A percentile compares a stretch with the other conserved stretches of the same genome.
phyloP scores from a whole-genome alignment of 1,140 invertebrate genomes.

The Neocloeon triangulifer region DNA sequence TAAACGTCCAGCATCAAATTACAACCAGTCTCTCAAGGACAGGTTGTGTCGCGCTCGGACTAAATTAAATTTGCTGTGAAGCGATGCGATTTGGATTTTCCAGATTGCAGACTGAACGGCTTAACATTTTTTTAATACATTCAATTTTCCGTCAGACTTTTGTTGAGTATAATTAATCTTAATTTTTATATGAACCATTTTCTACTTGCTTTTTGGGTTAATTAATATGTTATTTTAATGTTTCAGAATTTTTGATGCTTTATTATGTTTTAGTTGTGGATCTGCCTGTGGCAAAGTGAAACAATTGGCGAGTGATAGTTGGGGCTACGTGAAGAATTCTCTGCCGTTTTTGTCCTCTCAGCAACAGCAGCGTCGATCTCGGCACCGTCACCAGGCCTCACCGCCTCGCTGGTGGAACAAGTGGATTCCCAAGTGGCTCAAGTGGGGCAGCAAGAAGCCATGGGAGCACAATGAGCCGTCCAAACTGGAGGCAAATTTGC shows the following conservation, averaged over 20 bases:
- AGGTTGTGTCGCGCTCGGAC: background rate
- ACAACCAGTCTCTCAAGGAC: background rate
- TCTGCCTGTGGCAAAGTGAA: too few relatives aligned
- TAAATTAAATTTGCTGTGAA: background rate
- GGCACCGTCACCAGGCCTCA: background rate
- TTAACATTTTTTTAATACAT: background rate
- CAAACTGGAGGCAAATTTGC: slow-evolving; percentile 54
- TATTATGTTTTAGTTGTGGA: too few relatives aligned
- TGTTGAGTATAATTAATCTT: too few relatives aligned
- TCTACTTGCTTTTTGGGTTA: too few relatives aligned
- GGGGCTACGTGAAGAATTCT: background rate
- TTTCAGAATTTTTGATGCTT: too few relatives aligned
- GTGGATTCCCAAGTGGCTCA: background rate
- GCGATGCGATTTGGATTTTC: background rate
- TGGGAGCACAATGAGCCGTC: slow-evolving; percentile 14
- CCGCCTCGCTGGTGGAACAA: background rate
- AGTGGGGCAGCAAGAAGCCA: background rate
- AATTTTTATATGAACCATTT: too few relatives aligned
- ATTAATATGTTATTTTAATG: too few relatives aligned
- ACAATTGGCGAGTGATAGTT: background rate
- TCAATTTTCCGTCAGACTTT: too few relatives aligned
- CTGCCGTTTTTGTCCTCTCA: background rate
- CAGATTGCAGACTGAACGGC: background rate
- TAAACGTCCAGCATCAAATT: background rate
- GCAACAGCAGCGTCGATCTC: background rate